These are phyloP conservation scores for Halcyon malimbica DNA, from an alignment of 2,113 vertebrate species.

Conservation along the genomic window DNA sequence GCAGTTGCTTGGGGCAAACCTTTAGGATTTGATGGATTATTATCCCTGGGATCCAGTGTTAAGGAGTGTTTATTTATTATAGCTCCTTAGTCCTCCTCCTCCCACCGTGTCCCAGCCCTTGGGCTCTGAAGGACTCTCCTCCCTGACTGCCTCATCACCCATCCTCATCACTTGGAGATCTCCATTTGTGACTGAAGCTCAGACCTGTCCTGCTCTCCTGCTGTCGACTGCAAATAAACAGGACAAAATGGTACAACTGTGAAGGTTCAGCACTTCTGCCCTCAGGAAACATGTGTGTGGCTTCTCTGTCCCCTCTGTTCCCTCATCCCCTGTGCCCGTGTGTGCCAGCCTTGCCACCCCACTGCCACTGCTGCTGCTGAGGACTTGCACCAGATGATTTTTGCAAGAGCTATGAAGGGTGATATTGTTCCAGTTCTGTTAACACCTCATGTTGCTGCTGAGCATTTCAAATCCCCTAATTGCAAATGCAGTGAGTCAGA, in stretches of 20 bases:
- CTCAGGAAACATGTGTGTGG: neutral
- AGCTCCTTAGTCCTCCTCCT: neutral
- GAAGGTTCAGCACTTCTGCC: neutral
- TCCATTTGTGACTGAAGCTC: neutral
- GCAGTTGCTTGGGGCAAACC: conserved; percentile 17
- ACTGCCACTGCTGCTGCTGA: accelerated
- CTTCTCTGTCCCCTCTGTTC: neutral
- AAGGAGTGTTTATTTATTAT: conserved; percentile 29
- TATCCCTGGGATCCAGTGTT: conserved; percentile 11
- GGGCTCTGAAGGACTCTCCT: neutral
- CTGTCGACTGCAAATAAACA: neutral
- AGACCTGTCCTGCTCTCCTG: neutral
- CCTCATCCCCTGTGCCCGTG: accelerated
- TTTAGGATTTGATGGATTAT: conserved; percentile 44
- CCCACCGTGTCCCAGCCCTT: neutral
- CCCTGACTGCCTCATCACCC: accelerated
- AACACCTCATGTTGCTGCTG: neutral
- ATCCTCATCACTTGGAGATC: neutral
- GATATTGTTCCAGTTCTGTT: neutral
- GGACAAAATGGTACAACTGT: neutral
- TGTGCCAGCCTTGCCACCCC: neutral
- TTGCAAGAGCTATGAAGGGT: neutral
- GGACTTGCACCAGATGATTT: neutral
- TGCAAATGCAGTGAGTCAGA: neutral
- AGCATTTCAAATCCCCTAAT: neutral